phyloP scores from a whole-genome alignment of 2,113 vertebrate genomes.

The Condylura cristata region DNA sequence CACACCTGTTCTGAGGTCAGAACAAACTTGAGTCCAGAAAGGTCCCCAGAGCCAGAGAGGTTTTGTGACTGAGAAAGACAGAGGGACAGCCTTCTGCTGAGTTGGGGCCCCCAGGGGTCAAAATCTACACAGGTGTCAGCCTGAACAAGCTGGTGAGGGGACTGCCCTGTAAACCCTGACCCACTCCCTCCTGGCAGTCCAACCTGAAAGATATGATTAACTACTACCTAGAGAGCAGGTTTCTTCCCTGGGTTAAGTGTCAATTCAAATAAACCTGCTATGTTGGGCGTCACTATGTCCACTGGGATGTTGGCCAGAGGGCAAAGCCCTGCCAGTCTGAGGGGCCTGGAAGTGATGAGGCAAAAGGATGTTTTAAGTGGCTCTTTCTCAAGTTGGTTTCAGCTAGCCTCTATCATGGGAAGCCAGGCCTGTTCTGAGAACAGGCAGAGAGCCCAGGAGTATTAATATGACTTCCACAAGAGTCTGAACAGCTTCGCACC shows the following conservation, averaged over 20 bases:
- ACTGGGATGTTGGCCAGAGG: neutral
- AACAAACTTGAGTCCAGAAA: neutral
- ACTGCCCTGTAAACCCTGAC: neutral
- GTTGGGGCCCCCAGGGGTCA: neutral
- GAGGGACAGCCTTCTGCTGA: neutral
- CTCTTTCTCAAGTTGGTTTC: neutral
- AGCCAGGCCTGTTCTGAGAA: neutral
- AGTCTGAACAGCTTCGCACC: neutral
- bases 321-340: neutral
- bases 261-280: neutral
- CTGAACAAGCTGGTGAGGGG: neutral
- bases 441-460: neutral
- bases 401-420: neutral
- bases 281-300: neutral
- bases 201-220: neutral
- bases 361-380: neutral
- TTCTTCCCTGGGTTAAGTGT: neutral
- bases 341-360: neutral
- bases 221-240: neutral
- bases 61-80: neutral
- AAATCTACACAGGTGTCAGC: neutral
- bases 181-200: neutral
- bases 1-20: conserved; percentile 65
- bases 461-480: neutral
- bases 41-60: neutral